Percentiles rank a stretch among this genome's conserved stretches.
Evolutionary conservation across 2,797 vertebrate genomes (phyloP).

Genomic region (Anableps anableps): DNA sequence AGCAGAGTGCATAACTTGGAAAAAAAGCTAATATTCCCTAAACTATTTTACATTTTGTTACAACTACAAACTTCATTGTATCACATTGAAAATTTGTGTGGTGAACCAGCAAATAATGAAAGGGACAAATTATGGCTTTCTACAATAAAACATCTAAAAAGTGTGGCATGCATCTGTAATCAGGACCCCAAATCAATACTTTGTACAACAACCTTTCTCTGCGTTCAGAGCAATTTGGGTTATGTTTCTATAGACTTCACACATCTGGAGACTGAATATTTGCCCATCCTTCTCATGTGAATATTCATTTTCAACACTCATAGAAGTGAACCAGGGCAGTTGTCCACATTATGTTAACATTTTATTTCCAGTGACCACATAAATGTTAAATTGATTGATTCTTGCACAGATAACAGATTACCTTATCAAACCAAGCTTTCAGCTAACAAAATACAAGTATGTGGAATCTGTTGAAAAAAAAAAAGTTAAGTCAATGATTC

Average conservation of each 20-base stretch:
- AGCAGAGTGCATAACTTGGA: not conserved
- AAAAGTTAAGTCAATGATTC: too few relatives aligned
- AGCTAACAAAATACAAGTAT: too few relatives aligned
- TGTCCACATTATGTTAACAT: too few relatives aligned
- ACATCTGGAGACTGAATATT: not conserved
- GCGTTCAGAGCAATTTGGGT: too few relatives aligned
- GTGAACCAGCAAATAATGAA: not conserved
- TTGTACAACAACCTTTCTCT: not conserved
- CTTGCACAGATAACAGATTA: too few relatives aligned
- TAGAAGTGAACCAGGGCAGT: too few relatives aligned
- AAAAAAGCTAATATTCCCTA: not conserved
- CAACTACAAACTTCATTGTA: not conserved
- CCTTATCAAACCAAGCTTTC: too few relatives aligned
- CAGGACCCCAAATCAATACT: not conserved
- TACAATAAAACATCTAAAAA: not conserved
- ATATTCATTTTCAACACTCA: not conserved
- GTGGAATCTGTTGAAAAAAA: too few relatives aligned
- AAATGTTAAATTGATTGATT: too few relatives aligned
- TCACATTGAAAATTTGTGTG: not conserved
- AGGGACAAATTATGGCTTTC: not conserved
- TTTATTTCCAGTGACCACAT: too few relatives aligned
- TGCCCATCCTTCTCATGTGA: not conserved
- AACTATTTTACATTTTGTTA: not conserved
- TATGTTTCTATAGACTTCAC: not conserved
- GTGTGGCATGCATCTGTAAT: not conserved